These are phyloP conservation scores for Phasianus colchicus DNA, from an alignment of 2,113 vertebrate genomes.

Conservation along the genomic window DNA sequence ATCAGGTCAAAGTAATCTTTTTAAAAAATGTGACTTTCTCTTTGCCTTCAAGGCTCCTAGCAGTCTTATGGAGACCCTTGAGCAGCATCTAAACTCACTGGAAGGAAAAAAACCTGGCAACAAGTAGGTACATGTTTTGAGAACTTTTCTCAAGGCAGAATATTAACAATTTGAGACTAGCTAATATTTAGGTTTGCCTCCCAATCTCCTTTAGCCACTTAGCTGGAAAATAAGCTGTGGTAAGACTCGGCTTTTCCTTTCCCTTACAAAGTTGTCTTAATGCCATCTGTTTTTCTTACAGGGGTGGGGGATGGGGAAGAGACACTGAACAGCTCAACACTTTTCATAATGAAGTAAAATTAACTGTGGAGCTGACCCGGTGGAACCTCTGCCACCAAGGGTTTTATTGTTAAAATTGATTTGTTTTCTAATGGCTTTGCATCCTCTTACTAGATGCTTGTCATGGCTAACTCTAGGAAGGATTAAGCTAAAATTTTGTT, in stretches of 20 bases:
- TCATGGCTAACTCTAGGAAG: neutral
- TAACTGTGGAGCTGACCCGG: neutral
- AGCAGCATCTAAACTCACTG: slow-evolving; percentile 97
- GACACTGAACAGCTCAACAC: fast-evolving
- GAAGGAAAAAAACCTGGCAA: slow-evolving; percentile 95
- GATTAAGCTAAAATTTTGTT: slow-evolving; percentile 57
- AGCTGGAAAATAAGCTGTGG: neutral
- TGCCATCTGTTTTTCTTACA: neutral
- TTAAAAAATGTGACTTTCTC: slow-evolving; percentile 46
- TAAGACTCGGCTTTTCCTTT: neutral
- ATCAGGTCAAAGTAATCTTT: neutral
- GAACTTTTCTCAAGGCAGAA: neutral
- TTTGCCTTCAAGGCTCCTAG: slow-evolving; percentile 90
- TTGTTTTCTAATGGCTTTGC: slow-evolving; percentile 12
- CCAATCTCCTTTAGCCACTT: neutral
- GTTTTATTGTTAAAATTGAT: neutral
- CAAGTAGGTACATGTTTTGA: slow-evolving; percentile 77
- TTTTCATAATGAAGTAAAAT: neutral
- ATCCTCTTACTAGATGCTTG: slow-evolving; percentile 14
- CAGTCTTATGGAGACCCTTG: slow-evolving; percentile 97
- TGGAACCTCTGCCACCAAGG: neutral
- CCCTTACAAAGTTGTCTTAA: neutral
- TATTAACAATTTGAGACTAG: neutral
- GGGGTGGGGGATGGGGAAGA: neutral
- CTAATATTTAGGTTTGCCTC: neutral